A percentile compares a stretch with the other conserved stretches of the same genome.
phyloP scores from a whole-genome alignment of 1,140 invertebrate species.

The Drosophila kanapiae region DNA sequence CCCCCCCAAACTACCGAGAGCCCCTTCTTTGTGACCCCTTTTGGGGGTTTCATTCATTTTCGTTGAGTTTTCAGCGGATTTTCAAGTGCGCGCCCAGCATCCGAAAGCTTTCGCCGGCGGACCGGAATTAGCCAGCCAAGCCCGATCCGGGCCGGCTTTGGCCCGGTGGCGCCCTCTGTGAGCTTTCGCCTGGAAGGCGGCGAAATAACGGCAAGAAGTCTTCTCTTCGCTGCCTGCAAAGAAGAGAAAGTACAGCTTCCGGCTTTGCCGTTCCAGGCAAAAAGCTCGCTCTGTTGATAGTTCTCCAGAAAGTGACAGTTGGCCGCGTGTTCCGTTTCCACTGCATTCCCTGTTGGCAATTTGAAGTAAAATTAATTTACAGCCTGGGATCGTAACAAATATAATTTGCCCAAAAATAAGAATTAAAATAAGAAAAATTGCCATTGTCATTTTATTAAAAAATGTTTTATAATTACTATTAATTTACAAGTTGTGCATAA shows the following conservation, averaged over 20 bases:
- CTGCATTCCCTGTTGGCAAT: conserved; percentile 35
- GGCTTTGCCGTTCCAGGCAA: conserved; percentile 36
- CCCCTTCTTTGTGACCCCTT: no score
- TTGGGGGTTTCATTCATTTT: no score
- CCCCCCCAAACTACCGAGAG: no score
- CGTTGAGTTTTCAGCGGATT: background rate
- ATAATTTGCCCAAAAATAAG: no score
- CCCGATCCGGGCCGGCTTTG: background rate
- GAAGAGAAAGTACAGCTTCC: conserved; percentile 55
- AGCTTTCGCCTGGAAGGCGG: conserved; percentile 34
- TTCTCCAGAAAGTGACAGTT: conserved; percentile 46
- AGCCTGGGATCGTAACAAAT: no score
- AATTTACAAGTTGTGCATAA: no score
- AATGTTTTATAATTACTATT: no score
- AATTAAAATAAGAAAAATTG: no score
- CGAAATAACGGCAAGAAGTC: conserved; percentile 4
- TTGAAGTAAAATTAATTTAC: background rate
- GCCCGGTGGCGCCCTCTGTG: conserved; percentile 32
- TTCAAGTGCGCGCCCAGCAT: conserved; percentile 49
- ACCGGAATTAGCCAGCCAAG: no score
- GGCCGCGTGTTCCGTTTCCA: conserved; percentile 46
- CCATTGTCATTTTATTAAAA: no score
- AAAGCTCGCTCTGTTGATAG: conserved; percentile 52
- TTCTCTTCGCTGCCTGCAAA: no score
- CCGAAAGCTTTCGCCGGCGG: conserved; percentile 29